phyloP scores from a whole-genome alignment of 2,797 vertebrate genomes.

The Adrianichthys oophorus region DNA sequence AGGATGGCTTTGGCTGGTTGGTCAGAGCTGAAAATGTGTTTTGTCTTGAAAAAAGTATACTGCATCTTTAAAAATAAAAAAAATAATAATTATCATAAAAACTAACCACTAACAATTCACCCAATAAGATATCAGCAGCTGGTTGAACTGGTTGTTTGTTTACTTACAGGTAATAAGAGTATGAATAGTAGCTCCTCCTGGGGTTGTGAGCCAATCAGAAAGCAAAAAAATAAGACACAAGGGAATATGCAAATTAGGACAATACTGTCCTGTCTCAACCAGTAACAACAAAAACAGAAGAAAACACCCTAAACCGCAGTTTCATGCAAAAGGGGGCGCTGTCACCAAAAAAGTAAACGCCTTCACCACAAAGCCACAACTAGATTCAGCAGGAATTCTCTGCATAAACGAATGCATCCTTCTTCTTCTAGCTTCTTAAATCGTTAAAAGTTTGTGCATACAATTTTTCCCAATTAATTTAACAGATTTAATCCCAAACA shows the following conservation, averaged over 20 bases:
- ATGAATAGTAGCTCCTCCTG: constrained; percentile 99
- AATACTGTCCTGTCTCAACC: constrained; percentile 85
- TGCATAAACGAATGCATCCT: constrained; percentile 23
- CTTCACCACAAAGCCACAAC: constrained; percentile 17
- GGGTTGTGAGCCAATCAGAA: constrained; percentile 97
- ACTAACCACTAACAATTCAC: constrained; percentile 73
- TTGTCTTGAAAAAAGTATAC: constrained; percentile 98
- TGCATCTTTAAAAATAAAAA: constrained; percentile 94
- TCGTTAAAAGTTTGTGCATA: constrained; percentile 28
- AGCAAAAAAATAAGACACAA: constrained; percentile 93
- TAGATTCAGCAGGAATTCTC: constrained; percentile 18
- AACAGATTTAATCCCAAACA: constrained; percentile 18
- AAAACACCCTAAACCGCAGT: constrained; percentile 66
- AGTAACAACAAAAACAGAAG: constrained; percentile 89
- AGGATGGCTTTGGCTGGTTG: constrained; percentile 78
- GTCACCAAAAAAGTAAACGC: constrained; percentile 11
- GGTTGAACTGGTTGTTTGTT: constrained; percentile 77
- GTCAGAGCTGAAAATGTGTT: constrained; percentile 79
- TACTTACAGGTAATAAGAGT: constrained; percentile 99
- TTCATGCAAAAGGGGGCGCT: constrained; percentile 58
- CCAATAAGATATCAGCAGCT: constrained; percentile 72
- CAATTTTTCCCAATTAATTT: constrained; percentile 31
- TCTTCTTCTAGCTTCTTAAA: constrained; percentile 7
- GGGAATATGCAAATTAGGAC: constrained; percentile 94
- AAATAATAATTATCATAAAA: constrained; percentile 42